Percentiles rank a stretch among this genome's conserved stretches.
These are phyloP conservation scores for Eriocheir sinensis DNA, from an alignment of 1,140 invertebrate species.

Conservation along the genomic window DNA sequence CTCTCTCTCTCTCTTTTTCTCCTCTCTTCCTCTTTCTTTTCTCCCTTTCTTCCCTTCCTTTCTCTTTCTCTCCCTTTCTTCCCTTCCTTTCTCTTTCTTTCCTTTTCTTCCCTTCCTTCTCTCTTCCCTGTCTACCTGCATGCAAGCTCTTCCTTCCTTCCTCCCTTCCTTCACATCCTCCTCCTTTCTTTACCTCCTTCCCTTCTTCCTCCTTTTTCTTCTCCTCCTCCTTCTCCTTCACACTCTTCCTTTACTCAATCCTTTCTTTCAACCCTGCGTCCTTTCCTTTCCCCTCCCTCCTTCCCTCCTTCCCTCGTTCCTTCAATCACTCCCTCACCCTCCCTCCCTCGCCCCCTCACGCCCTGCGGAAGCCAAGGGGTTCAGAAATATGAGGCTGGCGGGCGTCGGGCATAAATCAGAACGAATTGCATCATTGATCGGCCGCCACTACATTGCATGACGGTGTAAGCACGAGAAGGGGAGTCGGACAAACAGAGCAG, in stretches of 20 bases:
- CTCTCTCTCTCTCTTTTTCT: neutral
- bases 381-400: conserved; percentile 64
- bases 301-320: neutral
- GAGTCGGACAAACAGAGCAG: conserved; percentile 51
- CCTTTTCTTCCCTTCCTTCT: neutral
- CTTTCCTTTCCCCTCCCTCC: neutral
- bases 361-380: neutral
- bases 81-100: neutral
- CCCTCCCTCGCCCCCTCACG: neutral
- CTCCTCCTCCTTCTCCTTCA: neutral
- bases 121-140: neutral
- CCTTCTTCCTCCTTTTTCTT: neutral
- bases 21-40: neutral
- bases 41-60: neutral
- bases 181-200: neutral
- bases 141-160: neutral
- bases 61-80: neutral
- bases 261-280: no score
- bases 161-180: neutral
- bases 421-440: conserved; percentile 65
- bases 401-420: conserved; percentile 51
- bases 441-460: conserved; percentile 67
- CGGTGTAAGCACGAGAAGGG: conserved; percentile 44
- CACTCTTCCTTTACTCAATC: neutral
- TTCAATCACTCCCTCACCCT: neutral